Evolutionary conservation across 2,113 vertebrate species (phyloP).

Genomic region (Hystrix brachyura): DNA sequence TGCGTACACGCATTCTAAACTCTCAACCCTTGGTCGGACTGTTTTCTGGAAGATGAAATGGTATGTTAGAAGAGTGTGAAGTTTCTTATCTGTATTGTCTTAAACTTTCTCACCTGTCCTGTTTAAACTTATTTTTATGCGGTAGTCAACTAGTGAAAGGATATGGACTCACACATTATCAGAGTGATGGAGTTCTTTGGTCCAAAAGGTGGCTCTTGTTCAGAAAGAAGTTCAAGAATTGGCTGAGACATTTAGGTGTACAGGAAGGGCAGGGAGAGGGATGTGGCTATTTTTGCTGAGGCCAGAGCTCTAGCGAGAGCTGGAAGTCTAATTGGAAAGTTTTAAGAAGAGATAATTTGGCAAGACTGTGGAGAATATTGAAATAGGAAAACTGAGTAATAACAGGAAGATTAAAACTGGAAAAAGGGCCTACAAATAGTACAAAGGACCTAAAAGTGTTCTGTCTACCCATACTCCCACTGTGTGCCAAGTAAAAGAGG

Average conservation of each 20-base stretch:
- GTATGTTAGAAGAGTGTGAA: background rate
- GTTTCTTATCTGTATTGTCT: background rate
- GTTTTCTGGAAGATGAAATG: conserved; percentile 27
- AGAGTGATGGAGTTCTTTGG: background rate
- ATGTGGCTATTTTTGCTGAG: conserved; percentile 30
- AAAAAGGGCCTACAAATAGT: background rate
- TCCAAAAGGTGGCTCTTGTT: background rate
- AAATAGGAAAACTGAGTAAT: conserved; percentile 28
- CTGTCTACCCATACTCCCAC: background rate
- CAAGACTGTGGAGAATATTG: background rate
- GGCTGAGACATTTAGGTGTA: background rate
- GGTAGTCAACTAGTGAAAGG: background rate
- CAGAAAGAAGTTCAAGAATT: conserved; percentile 1
- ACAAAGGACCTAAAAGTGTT: background rate
- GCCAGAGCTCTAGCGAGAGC: background rate
- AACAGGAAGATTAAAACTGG: background rate
- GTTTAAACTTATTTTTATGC: background rate
- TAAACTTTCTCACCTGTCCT: background rate
- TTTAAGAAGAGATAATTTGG: conserved; percentile 59
- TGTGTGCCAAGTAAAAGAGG: background rate
- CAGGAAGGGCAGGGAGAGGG: background rate
- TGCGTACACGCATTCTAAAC: background rate
- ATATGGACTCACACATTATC: background rate
- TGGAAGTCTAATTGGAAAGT: conserved; percentile 58
- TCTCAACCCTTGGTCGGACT: background rate